A percentile compares a stretch with the other conserved stretches of the same genome.
Conservation (phyloP, 2,797 vertebrate genomes). For the Micropoecilia bifurca region DNA sequence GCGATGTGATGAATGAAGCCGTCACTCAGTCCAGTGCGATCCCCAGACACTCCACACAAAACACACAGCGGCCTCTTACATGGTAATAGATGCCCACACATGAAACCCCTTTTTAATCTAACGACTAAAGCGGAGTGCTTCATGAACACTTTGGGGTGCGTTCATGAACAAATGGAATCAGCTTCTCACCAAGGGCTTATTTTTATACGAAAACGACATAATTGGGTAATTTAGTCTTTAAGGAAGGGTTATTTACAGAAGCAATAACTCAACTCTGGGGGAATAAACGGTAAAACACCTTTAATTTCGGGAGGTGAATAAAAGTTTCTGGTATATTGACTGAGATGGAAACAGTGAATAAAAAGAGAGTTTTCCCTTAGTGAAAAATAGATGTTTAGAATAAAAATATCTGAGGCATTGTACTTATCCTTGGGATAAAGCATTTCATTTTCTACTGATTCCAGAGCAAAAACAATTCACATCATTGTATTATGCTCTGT, state of each 20-base stretch:
- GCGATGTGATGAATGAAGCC: conserved; percentile 10
- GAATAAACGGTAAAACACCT: background rate
- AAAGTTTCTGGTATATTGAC: conserved; percentile 1
- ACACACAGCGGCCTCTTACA: conserved; percentile 49
- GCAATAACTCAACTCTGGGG: conserved; percentile 8
- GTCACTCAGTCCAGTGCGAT: conserved; percentile 44
- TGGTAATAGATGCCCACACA: conserved; percentile 43
- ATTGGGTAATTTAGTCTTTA: conserved; percentile 31
- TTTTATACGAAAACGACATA: conserved; percentile 25
- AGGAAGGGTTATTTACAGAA: conserved; percentile 10
- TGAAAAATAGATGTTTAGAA: background rate
- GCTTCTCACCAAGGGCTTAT: conserved; percentile 32
- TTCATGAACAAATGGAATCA: conserved; percentile 47
- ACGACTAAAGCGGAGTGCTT: conserved; percentile 46
- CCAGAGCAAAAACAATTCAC: background rate
- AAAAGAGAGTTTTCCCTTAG: background rate
- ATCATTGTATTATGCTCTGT: background rate
- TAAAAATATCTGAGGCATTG: background rate
- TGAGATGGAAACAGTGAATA: conserved; percentile 1
- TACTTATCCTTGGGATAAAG: background rate
- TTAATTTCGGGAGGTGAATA: conserved; percentile 2
- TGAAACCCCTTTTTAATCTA: conserved; percentile 50
- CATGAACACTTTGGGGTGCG: conserved; percentile 33
- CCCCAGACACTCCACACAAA: conserved; percentile 45
- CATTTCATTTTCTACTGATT: background rate